A percentile compares a stretch with the other conserved stretches of the same genome.
Evolutionary conservation across 2,113 vertebrate species (phyloP).

Genomic region (Triplophysa siluroides): DNA sequence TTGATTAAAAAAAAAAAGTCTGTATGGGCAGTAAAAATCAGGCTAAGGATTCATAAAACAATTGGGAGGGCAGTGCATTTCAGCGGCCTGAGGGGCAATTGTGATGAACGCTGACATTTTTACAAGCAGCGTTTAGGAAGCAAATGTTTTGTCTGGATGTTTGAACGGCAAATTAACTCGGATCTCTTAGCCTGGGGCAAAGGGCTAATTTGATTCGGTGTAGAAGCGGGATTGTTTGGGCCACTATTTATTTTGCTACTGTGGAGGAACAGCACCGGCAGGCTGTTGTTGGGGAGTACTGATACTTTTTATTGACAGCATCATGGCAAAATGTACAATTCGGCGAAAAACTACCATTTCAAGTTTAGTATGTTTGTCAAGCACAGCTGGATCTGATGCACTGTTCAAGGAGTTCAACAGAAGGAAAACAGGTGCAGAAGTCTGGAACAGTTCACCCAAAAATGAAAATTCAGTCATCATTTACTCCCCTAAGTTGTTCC

Average conservation of each 20-base stretch:
- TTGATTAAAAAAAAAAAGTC: background rate
- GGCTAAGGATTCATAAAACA: background rate
- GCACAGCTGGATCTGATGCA: too few species aligned
- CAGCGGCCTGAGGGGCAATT: conserved; percentile 14
- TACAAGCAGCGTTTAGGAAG: conserved; percentile 47
- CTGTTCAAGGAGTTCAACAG: too few species aligned
- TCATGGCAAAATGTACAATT: too few species aligned
- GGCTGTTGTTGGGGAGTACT: background rate
- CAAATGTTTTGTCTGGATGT: conserved; percentile 53
- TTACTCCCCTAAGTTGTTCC: too few species aligned
- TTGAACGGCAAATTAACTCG: conserved; percentile 51
- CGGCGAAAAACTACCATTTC: too few species aligned
- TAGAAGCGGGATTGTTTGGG: background rate
- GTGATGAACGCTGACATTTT: conserved; percentile 52
- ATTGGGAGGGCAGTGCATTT: background rate
- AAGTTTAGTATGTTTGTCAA: too few species aligned
- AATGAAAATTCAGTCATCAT: too few species aligned
- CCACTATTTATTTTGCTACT: background rate
- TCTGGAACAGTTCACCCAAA: too few species aligned
- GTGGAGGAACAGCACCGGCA: background rate
- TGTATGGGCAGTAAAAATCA: background rate
- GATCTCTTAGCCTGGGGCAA: conserved; percentile 47
- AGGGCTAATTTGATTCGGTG: conserved; percentile 50
- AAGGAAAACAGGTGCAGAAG: too few species aligned
- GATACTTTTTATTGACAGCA: background rate